Evolutionary conservation across 1,140 invertebrate genomes (phyloP).

Genomic region (Galendromus occidentalis): DNA sequence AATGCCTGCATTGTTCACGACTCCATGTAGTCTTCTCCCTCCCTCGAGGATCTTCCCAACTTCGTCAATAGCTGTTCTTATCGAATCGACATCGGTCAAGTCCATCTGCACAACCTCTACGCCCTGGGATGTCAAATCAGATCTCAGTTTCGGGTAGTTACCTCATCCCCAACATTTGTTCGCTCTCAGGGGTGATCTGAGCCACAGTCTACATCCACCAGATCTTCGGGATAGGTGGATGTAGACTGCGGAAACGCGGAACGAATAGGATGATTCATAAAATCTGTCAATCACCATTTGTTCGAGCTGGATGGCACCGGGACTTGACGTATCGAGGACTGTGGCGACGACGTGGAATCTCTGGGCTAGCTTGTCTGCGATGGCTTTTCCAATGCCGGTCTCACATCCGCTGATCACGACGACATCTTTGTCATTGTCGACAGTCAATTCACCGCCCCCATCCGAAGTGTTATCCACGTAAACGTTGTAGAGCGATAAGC

Average conservation of each 20-base stretch:
- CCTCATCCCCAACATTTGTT: no score
- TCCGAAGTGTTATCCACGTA: no score
- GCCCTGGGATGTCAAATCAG: no score
- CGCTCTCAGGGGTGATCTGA: no score
- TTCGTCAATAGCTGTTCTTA: background rate
- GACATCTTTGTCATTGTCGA: background rate
- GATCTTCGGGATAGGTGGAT: no score
- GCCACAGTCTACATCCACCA: no score
- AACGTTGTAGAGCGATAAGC: no score
- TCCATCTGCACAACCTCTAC: background rate
- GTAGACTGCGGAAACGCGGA: no score
- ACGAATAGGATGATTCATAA: no score
- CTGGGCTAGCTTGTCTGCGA: background rate
- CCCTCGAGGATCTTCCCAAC: background rate
- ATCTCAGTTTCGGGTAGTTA: no score
- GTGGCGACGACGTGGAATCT: background rate
- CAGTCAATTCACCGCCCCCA: no score
- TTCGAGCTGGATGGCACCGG: background rate
- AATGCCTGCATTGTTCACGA: background rate
- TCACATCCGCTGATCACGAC: background rate
- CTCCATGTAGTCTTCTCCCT: background rate
- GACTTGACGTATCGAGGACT: background rate
- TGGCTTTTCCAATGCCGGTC: background rate
- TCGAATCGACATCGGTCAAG: background rate
- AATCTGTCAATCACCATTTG: background rate